Evolutionary conservation across 2,888 invertebrate genomes (phyloP), one percentile per base, ranked within the genome.

Genomic region (Stenichneumon culpator): DNA sequence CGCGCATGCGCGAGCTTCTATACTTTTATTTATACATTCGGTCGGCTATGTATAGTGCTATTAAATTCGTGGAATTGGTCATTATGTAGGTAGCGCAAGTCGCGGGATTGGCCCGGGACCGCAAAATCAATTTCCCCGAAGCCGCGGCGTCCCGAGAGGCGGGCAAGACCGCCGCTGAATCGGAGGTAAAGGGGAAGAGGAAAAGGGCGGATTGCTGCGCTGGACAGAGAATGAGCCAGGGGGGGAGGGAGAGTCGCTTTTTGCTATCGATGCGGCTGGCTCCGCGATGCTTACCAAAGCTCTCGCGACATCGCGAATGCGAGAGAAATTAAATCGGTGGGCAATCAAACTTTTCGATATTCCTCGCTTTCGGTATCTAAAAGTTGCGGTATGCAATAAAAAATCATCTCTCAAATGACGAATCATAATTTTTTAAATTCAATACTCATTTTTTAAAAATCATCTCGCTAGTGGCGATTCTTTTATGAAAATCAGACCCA

Each of bases 301-400:
- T 57, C 52, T 50, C 52, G 72, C 67, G 77, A 79, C 57, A 70
- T 22, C 69, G 75, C 65, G 79, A 79, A 75, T 79, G 79, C 82
- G 70, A 79, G 69, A 77, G 65, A 63, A 85, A 88, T 89, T 87
- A 89, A 90, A 87, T 72, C 74, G 78, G 52, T 74, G 77, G 81
- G 87, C 89, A 89, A 90, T 88, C 87, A 88, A 89, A 88, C 87
- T 88, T 88, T 89, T 89, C 89, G 87, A 89, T 89, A 88, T 87
- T 79, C 83, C 80, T 70, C 81, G 63, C 82, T 85, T 87, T 87
- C 86, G 83, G 74, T 86, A 87, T 82, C 60, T 47, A 28, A 25
- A 28, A 50, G 28, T 39, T 39, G 83, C 81, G 69, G 83, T 2
- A 4, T 44, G 1, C 3, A 44, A 11, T 16, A 44, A 44, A 44